These are phyloP conservation scores for Meteorus sp. DNA, from an alignment of 1,140 invertebrate species.

Conservation along the genomic window DNA sequence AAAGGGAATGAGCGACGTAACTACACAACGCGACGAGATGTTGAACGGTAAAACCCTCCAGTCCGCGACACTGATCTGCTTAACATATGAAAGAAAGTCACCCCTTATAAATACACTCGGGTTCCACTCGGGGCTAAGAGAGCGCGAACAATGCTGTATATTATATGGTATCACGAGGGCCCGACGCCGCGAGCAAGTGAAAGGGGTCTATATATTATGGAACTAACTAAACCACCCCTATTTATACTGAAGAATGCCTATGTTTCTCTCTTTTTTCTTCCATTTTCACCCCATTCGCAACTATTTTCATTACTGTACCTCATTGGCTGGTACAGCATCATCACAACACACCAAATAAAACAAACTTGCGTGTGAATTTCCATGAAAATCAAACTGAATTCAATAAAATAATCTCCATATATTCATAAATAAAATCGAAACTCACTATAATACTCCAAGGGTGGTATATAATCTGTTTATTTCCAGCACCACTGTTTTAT, in stretches of 20 bases:
- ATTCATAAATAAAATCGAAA: too few relatives aligned
- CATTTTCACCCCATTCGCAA: too few relatives aligned
- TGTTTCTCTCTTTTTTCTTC: not conserved
- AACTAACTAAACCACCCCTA: conserved; percentile 31
- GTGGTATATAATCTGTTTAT: too few relatives aligned
- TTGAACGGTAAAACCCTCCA: conserved; percentile 4
- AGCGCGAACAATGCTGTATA: conserved; percentile 53
- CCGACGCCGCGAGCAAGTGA: conserved; percentile 38
- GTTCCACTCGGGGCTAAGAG: conserved; percentile 47
- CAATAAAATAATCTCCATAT: too few relatives aligned
- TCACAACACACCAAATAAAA: too few relatives aligned
- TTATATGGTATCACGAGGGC: conserved; percentile 49
- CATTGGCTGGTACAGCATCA: too few relatives aligned
- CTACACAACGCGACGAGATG: not conserved
- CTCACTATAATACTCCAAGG: too few relatives aligned
- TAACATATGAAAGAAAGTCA: conserved; percentile 53
- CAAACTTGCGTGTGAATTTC: too few relatives aligned
- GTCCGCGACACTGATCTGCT: conserved; percentile 47
- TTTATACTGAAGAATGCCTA: conserved; percentile 8
- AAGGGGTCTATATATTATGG: conserved; percentile 38
- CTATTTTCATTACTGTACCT: conserved; percentile 19
- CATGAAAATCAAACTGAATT: too few relatives aligned
- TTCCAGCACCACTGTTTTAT: too few relatives aligned
- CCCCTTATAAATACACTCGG: conserved; percentile 51
- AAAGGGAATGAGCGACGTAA: not conserved